A percentile compares a stretch with the other conserved stretches of the same genome.
These are phyloP conservation scores for Gymnocypris eckloni DNA, from an alignment of 2,797 vertebrate genomes.

Conservation along the genomic window DNA sequence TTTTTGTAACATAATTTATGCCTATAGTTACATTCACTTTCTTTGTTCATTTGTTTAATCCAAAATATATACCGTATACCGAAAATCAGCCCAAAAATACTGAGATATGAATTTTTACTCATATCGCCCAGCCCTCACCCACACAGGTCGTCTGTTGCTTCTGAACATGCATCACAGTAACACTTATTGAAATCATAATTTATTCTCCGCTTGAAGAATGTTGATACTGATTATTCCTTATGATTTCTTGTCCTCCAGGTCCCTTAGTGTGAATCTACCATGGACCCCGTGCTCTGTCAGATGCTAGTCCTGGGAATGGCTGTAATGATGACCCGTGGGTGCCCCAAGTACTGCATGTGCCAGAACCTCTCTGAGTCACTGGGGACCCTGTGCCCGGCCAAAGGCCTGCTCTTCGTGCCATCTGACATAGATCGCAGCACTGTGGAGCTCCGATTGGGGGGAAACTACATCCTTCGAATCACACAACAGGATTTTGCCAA, in stretches of 20 bases:
- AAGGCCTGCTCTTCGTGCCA: conserved; percentile 94
- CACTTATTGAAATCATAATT: not conserved
- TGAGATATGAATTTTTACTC: no score
- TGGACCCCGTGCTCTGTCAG: conserved; percentile 89
- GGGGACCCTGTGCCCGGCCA: conserved; percentile 91
- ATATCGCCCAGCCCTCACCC: no score
- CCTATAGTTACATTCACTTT: no score
- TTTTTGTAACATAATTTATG: no score
- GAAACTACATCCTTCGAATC: conserved; percentile 92
- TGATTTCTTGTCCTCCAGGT: conserved; percentile 72
- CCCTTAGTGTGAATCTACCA: conserved; percentile 82
- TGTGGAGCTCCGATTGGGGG: conserved; percentile 92
- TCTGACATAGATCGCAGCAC: conserved; percentile 89
- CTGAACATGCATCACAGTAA: conserved; percentile 12
- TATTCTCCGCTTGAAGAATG: conserved; percentile 1
- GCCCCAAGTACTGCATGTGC: conserved; percentile 93
- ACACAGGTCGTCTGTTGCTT: not conserved
- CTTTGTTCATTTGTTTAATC: no score
- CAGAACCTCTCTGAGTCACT: conserved; percentile 95
- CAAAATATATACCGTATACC: no score
- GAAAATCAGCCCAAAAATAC: no score
- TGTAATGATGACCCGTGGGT: conserved; percentile 82
- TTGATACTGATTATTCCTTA: conserved; percentile 3
- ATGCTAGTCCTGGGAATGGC: conserved; percentile 92
- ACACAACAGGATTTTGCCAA: conserved; percentile 93